Base-by-base conservation (phyloP, 2,113 vertebrate species). In the Daphoenositta chrysoptera region DNA sequence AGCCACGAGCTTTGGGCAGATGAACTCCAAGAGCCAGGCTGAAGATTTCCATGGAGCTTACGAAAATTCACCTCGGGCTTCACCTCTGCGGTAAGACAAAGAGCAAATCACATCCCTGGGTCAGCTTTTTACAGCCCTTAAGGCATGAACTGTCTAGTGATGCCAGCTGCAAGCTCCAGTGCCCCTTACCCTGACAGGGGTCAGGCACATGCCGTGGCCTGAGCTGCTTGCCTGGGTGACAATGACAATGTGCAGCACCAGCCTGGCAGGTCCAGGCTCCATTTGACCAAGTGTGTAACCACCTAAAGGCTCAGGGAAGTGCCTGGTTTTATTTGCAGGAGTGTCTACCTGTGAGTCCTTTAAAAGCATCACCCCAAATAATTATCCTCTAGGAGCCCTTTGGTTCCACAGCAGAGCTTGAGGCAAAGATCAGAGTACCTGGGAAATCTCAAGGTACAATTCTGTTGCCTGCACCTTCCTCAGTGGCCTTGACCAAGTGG, bases 61-160 rank as follows among this genome's bases (percentile, higher is more conserved):
- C 51, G 91, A 97, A 90, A 94, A 84, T 22, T 80, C 89, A 5
- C 83, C 94, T 71, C 76, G 11, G 65, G 77, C 66, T 83, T 95
- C 94, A 7, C 61, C 93, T 83, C 91, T 94, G 61, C 8, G 97
- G 97, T 98, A 98, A 98, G 98, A 53, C 28, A 85, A 75, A 77
- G 50, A 9, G 28, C 53, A 81, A 81, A 48, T 45, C 69, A 23
- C 28, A 73, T 18, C 68, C 33, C 35, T 71, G 78, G 57, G 18
- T 51, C 64, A 78, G 37, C 72, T 83, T 47, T 69, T 70, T 16
- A 14, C 44, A 63, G 1, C 27, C 65, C 8, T 21, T 8, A 3
- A 10, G 24, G 39, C 19, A 28, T 15, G 19, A 71, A 20, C 12
- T 48, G 37, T 7, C 14, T 47, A 44, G 27, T 6, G 27, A 37